Base-by-base conservation (phyloP, 2,797 vertebrate species). In the Pempheris klunzingeri region DNA sequence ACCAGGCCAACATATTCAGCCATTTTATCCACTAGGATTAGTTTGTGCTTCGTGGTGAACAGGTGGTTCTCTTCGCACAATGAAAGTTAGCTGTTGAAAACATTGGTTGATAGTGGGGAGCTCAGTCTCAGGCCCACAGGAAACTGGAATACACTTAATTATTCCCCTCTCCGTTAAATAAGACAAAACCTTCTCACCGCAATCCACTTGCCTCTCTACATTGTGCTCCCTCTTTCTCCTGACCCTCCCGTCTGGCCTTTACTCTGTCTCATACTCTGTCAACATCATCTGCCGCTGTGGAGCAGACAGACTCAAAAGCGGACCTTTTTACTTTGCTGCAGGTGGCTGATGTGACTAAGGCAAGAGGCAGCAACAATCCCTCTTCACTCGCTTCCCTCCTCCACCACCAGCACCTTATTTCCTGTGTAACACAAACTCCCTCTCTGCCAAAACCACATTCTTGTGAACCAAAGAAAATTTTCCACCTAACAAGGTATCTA, bases 331-430 rank as follows among this genome's bases (percentile, higher is more conserved):
- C 80, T 91, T 85, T 93, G 66, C 90, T 88, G 93, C 92, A 94
- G 93, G 93, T 93, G 93, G 93, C 89, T 92, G 90, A 94, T 92
- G 86, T 70, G 80, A 87, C 88, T 78, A 77, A 87, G 73, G 90
- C 82, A 77, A 92, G 90, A 87, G 80, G 90, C 88, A 83, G 84
- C 83, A 83, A 85, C 90, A 89, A 82, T 86, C 86, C 90, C 80
- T 80, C 88, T 83, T 84, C 90, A 86, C 74, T 82, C 24, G 10
- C 65, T 61, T 73, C 71, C 60, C 87, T 74, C 78, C 80, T 69
- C 54, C 72, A 26, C 54, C 66, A 44, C 55, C 63, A 50, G n/a
- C 41, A 68, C 64, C 63, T 54, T 59, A 55, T 77, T 81, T 89
- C 92, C 94, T 94, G 90, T 90, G 28, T 8, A 74, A 74, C 68